Percentiles rank a stretch among this genome's conserved stretches.
Evolutionary conservation across 2,888 invertebrate species (phyloP).

Genomic region (Ctena decussata): DNA sequence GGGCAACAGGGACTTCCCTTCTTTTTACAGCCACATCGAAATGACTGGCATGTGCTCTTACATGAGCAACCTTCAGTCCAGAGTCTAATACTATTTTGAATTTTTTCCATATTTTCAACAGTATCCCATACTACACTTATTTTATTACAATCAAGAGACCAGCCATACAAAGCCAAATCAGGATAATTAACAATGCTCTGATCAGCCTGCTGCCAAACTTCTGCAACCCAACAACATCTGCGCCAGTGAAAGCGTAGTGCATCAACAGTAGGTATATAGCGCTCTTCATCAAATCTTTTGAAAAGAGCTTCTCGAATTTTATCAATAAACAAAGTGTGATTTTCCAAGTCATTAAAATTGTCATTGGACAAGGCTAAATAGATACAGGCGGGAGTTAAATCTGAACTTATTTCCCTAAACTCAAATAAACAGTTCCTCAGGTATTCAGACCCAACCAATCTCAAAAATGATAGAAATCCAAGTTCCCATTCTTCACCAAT

Average conservation of each 20-base stretch:
- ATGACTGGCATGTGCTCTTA: background rate
- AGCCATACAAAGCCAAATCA: background rate
- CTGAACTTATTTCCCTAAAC: background rate
- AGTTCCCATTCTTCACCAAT: background rate
- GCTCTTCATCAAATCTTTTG: conserved; percentile 13
- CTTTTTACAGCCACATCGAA: background rate
- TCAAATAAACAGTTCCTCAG: background rate
- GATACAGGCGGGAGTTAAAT: background rate
- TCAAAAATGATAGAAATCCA: conserved; percentile 12
- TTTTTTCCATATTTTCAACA: background rate
- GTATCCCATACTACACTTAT: conserved; percentile 12
- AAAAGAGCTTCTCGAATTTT: conserved; percentile 12
- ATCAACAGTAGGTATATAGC: background rate
- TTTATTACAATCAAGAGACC: background rate
- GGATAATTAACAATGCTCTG: background rate
- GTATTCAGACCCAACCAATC: conserved; percentile 12
- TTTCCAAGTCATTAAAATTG: background rate
- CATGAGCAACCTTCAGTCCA: conserved; percentile 18
- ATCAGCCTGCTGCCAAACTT: background rate
- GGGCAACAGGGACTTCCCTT: background rate
- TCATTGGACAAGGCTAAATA: background rate
- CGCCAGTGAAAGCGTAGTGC: conserved; percentile 10
- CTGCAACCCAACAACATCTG: conserved; percentile 16
- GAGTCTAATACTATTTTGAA: background rate
- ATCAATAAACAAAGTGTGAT: background rate